Conservation (phyloP, 2,113 vertebrate genomes). For the Hippocampus zosterae region DNA sequence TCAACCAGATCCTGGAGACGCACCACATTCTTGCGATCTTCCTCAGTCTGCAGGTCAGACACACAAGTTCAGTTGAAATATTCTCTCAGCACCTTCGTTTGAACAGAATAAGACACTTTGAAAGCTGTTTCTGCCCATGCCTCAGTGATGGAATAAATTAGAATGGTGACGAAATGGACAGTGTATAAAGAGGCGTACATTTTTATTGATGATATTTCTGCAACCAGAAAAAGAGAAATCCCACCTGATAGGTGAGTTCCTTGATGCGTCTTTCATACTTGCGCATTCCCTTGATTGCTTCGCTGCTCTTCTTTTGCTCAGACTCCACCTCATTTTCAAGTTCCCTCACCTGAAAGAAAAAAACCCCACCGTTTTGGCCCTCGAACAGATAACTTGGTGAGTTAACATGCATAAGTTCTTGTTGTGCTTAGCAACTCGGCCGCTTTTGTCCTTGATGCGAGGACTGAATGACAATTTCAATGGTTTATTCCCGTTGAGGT, state of each 20-base stretch:
- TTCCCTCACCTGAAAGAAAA: constrained; percentile 49
- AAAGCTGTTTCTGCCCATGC: neutral
- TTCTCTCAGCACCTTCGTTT: neutral
- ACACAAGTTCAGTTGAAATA: neutral
- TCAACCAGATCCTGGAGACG: constrained; percentile 81
- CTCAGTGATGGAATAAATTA: neutral
- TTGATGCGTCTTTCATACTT: constrained; percentile 65
- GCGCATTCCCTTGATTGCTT: constrained; percentile 56
- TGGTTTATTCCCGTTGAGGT: too few species aligned
- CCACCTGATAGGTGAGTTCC: constrained; percentile 63
- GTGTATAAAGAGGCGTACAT: neutral
- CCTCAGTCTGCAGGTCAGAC: constrained; percentile 59
- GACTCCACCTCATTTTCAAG: constrained; percentile 57
- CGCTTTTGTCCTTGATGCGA: too few species aligned
- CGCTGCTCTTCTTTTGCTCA: constrained; percentile 56
- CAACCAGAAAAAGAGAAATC: neutral
- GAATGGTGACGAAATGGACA: neutral
- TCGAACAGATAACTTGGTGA: neutral
- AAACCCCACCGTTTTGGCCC: neutral
- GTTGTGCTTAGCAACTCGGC: neutral
- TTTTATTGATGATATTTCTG: neutral
- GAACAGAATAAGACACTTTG: neutral
- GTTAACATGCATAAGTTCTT: neutral
- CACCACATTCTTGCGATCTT: constrained; percentile 78
- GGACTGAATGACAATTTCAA: too few species aligned